Base-by-base conservation (phyloP, 2,113 vertebrate genomes). In the Cyprinodon brontotheroides region DNA sequence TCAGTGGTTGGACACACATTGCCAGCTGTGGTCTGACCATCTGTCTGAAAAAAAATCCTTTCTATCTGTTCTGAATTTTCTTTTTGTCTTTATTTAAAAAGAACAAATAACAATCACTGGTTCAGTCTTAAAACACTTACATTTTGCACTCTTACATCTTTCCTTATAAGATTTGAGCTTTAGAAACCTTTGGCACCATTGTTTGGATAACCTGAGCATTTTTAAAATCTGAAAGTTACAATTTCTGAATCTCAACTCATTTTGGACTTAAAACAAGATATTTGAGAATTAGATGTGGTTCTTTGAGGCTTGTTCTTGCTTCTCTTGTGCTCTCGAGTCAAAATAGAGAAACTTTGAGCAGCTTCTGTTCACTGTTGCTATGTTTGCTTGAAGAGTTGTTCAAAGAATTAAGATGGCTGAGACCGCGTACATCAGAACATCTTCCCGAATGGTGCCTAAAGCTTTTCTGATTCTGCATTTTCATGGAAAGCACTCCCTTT, bases 1-100 rank as follows among this genome's bases (percentile, higher is more conserved):
- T 91, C 92, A 92, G 50, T 43, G 57, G 79, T 68, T 29, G 29
- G 70, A 57, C n/a, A 12, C 4, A 6, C 22, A 22, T 22, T 68
- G 78, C 68, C 81, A 82, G 74, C 80, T 84, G 74, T 68, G 71
- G 65, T 85, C 57, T n/a, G 20, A 50, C 61, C 22, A 57, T 47
- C 38, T 64, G 63, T 68, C 38, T 75, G 36, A 68, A 66, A 71
- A 60, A 41, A 57, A n/a, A 57, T 53, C 15, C 9, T 48, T 9
- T 2, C 5, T 37, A 41, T 1, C 43, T 22, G 12, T 72, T 4
- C 70, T 65, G 45, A 15, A 43, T 68, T 74, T 70, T 20, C 41
- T 11, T 10, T 37, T 62, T 48, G 61, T 39, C 13, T 48, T 68
- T 29, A 11, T 68, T 62, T 62, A 14, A 2, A 6, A 37, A 36